Evolutionary conservation across 2,797 vertebrate species (phyloP), one percentile per base, ranked within the genome.

Genomic region (Oryzias dopingdopingensis): DNA sequence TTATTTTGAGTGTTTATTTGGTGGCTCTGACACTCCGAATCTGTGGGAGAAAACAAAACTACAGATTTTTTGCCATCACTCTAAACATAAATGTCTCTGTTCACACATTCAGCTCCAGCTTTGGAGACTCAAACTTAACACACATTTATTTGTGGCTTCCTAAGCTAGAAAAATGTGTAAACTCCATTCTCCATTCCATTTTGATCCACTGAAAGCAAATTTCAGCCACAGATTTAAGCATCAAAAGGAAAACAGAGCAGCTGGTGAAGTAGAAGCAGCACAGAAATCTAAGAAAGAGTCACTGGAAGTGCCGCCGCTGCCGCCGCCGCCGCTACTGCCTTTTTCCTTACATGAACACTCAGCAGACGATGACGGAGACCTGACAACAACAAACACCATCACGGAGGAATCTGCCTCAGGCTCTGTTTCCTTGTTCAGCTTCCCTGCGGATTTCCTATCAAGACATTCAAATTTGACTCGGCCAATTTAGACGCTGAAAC

Each of bases 371-470:
- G 59, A 74, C 26, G 24, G 49, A 76, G 65, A 66, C 52, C 4
- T 62, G 66, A 82, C 65, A 62, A 68, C 70, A 74, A 74, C 66
- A 80, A 81, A 79, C 62, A 40, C 75, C 79, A 72, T 69, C 66
- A 80, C 66, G 63, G 70, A 86, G 15, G 23, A 57, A 57, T 62
- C 78, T 49, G 70, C 72, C 42, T 55, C 56, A 23, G 56, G 70
- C 69, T 8, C 61, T 54, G 24, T 49, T 68, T 74, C 63, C 62
- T 54, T 56, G 68, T 56, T 56, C 59, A 55, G 67, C 59, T 57
- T 74, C 76, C 70, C 74, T 1, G 32, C 56, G 66, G 76, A 83
- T 65, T 57, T 79, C 72, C 62, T 57, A 68, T 65, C 65, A 49
- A 63, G 61, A 79, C 79, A 70, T 59, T 67, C 49, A 7, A 61